Base-by-base conservation (phyloP, 2,797 vertebrate species). In the Acipenser transmontanus region DNA sequence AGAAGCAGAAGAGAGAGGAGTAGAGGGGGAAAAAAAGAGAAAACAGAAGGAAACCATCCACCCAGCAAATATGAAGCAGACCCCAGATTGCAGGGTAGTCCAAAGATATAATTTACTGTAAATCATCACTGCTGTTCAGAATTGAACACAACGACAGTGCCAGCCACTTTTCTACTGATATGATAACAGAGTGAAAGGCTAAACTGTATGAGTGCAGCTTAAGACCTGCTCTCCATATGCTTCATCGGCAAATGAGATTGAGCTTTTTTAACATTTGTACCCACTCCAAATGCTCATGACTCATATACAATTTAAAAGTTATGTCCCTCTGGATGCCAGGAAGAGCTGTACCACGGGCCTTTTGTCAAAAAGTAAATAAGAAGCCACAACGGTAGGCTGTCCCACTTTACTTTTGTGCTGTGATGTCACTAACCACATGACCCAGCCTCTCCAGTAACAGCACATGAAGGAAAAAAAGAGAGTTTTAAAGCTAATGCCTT, bases 401-500 rank as follows among this genome's bases (percentile, higher is more conserved):
- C 93, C 94, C 92, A 88, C 87, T 91, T 87, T 71, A 85, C 90
- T 91, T 85, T 84, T 87, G 87, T 86, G 85, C 87, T 89, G 83
- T 91, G 92, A 94, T 97, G 93, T 98, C 92, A 94, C 84, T 34
- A 79, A 92, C 88, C 96, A 98, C 92, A 97, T 99, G 96, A 97
- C 93, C 93, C 82, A 89, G 90, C 89, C 92, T 95, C 96, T 97
- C 94, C 88, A 98, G 94, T 99, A 95, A 97, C 93, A 91, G 93
- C 89, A 86, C 92, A 94, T 93, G 94, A 94, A 96, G 93, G 95
- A 4, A 89, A 87, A 91, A 91, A 95, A 91, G 91, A 90, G 91
- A 93, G 91, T 96, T 98, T 98, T 96, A 98, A 98, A 96, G 94
- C 93, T 97, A 93, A 94, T 98, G 95, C 94, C 94, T 94, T 92